These are phyloP conservation scores for Atlantisia rogersi DNA, from an alignment of 2,113 vertebrate genomes.

Conservation along the genomic window DNA sequence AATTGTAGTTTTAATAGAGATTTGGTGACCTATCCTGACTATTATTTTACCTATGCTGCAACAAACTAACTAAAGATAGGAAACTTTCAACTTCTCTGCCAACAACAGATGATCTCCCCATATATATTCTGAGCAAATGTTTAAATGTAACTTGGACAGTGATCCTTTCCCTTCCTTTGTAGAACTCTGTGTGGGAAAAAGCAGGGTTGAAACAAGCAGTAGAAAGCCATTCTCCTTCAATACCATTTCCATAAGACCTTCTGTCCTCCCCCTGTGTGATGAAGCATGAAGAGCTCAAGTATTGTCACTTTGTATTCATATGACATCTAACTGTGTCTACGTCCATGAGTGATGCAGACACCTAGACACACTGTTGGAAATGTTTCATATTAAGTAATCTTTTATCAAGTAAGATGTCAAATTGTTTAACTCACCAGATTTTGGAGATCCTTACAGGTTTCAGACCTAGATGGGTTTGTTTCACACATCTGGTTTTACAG, in stretches of 20 bases:
- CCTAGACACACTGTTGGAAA: neutral
- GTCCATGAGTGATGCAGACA: neutral
- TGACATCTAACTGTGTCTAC: neutral
- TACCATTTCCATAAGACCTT: neutral
- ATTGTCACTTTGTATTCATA: neutral
- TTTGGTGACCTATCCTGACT: neutral
- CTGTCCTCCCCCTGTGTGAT: accelerated
- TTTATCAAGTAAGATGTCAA: neutral
- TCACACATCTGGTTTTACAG: neutral
- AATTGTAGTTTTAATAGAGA: neutral
- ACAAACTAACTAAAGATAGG: neutral
- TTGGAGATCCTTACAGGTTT: neutral
- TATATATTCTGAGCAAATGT: neutral
- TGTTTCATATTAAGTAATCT: neutral
- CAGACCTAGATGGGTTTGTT: neutral
- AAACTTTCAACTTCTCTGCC: neutral
- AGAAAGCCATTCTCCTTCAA: neutral
- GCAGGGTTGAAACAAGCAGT: neutral
- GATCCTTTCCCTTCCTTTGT: neutral
- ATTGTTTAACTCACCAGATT: neutral
- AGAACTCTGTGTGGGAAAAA: neutral
- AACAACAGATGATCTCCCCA: neutral
- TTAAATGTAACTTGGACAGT: neutral
- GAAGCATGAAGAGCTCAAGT: neutral
- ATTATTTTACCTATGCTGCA: neutral